Evolutionary conservation across 1,140 invertebrate genomes (phyloP).

Genomic region (Papilio xuthus): DNA sequence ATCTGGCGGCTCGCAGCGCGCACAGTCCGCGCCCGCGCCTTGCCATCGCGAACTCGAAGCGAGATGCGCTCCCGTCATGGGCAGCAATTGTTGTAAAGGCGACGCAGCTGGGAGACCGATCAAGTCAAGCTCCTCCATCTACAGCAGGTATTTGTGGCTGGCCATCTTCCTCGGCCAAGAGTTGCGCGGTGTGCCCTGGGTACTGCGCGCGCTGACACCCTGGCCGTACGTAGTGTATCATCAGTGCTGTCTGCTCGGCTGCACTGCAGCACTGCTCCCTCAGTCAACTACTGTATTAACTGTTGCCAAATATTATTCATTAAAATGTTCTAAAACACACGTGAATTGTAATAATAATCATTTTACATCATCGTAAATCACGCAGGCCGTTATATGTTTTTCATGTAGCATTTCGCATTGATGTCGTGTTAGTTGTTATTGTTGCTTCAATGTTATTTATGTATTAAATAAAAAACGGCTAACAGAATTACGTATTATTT

Average conservation of each 20-base stretch:
- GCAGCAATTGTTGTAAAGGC: conserved; percentile 78
- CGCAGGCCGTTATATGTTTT: background rate
- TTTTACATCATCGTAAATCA: background rate
- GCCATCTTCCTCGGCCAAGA: conserved; percentile 61
- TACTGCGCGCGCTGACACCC: conserved; percentile 53
- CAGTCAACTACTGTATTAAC: background rate
- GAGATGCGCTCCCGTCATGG: conserved; percentile 74
- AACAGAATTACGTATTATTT: background rate
- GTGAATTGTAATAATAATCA: background rate
- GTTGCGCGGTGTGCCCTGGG: conserved; percentile 61
- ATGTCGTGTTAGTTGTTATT: background rate
- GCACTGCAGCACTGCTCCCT: background rate
- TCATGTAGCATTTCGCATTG: background rate
- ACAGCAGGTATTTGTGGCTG: conserved; percentile 75
- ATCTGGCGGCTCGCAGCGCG: conserved; percentile 47
- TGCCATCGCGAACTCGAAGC: conserved; percentile 65
- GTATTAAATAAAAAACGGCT: background rate
- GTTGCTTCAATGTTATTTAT: conserved; percentile 2
- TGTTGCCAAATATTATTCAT: background rate
- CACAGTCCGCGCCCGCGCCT: conserved; percentile 61
- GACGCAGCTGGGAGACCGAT: conserved; percentile 69
- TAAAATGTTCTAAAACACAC: background rate
- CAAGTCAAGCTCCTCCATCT: conserved; percentile 69
- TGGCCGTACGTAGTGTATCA: conserved; percentile 51
- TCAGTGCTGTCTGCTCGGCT: conserved; percentile 21